Evolutionary conservation across 2,888 invertebrate genomes (phyloP).

Genomic region (Flabesymbios commensalis): DNA sequence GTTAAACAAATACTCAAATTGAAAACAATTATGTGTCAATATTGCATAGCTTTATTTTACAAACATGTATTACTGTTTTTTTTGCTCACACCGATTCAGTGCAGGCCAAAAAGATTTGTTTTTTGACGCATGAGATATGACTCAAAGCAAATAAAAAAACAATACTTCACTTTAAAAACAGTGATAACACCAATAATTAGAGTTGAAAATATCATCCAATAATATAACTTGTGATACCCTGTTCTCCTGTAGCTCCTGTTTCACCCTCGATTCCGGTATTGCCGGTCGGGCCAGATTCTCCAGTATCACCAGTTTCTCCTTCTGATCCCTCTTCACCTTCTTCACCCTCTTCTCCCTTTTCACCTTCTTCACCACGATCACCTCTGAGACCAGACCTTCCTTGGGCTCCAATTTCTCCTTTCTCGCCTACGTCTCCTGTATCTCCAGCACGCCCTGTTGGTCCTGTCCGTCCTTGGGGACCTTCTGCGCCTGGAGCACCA

Average conservation of each 20-base stretch:
- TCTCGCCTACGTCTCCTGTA: neutral
- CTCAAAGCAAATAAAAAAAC: no score
- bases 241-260: constrained; percentile 5
- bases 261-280: constrained; percentile 1
- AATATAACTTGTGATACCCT: no score
- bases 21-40: no score
- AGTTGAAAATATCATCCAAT: no score
- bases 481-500: constrained; percentile 1
- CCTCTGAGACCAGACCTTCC: constrained; percentile 6
- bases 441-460: constrained; percentile 3
- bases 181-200: no score
- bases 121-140: no score
- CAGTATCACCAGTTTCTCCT: constrained; percentile 2
- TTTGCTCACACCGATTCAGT: no score
- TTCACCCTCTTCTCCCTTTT: neutral
- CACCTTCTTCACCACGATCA: neutral
- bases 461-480: constrained; percentile 4
- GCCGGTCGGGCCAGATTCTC: constrained; percentile 8
- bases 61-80: no score
- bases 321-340: neutral
- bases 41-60: no score
- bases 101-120: no score
- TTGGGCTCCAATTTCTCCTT: constrained; percentile 4
- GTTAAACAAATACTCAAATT: no score
- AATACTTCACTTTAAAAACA: no score